Base-by-base conservation (phyloP, 2,888 invertebrate species). In the Anthrax anthrax region DNA sequence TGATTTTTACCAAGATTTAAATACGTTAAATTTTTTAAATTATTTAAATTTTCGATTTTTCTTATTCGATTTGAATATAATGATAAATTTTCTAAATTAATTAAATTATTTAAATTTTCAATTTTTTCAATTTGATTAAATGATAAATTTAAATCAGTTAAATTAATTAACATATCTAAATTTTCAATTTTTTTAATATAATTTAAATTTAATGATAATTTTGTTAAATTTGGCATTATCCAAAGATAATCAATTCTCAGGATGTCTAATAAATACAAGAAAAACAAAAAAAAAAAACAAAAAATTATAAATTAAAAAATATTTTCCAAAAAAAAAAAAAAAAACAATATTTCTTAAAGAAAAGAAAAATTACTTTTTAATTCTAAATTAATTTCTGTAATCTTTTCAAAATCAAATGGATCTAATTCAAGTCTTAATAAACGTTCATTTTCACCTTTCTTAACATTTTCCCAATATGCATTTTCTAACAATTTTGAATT, bases 141-240 rank as follows among this genome's bases (percentile, higher is more conserved):
- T 0, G 91, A 91, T 27, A 94, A 70, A 67, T 92, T 88, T 37
- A 94, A 69, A 69, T 91, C 89, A 37, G 75, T 78, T 1, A 94
- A 70, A 49, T 84, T 76, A 0, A 77, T 74, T 2, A 94, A 69
- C 52, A 70, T 70, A 38, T 85, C 81, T 39, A 94, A 70, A 60
- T 88, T 83, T 70, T 91, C 88, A 45, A 94, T 91, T 60, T 78
- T 82, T 61, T 90, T 89, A 46, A 94, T 88, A 46, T 81, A 75
- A 64, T 94, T 94, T 60, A 88, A 89, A 51, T 84, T 84, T 43
- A 94, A 65, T 41, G 85, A 82, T 13, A 94, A 70, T 60, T 83
- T 87, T 2, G 76, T 81, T 12, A 94, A 69, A 45, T 79, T 80
- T 44, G 74, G 79, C 56, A 92, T 72, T 63, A 85, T 78, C 89